These are phyloP conservation scores for Neocrepidodera transversa DNA, from an alignment of 2,888 invertebrate species.

Conservation along the genomic window DNA sequence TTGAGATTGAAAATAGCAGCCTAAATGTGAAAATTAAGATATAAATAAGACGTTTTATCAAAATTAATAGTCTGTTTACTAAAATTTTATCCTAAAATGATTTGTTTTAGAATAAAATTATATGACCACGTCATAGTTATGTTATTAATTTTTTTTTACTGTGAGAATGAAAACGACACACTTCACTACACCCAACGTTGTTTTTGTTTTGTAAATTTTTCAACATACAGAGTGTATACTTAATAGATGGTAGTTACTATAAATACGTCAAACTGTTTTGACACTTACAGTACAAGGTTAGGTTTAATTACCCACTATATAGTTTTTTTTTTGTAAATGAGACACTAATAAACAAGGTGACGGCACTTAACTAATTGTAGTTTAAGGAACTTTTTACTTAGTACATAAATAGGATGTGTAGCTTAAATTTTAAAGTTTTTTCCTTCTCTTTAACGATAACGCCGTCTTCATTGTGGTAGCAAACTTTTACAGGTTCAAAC, in stretches of 20 bases:
- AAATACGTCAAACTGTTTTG: constrained; percentile 50
- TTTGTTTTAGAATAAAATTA: too few species aligned
- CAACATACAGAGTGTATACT: constrained; percentile 54
- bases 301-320: constrained; percentile 55
- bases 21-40: too few species aligned
- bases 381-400: constrained; percentile 55
- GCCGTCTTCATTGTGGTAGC: constrained; percentile 61
- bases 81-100: too few species aligned
- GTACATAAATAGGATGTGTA: constrained; percentile 52
- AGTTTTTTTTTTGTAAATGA: constrained; percentile 59
- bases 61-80: too few species aligned
- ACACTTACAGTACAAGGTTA: constrained; percentile 59
- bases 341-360: constrained; percentile 59
- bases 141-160: too few species aligned
- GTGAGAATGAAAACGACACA: constrained; percentile 8
- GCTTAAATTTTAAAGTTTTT: constrained; percentile 48
- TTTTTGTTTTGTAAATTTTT: constrained; percentile 47
- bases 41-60: too few species aligned
- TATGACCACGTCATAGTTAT: too few species aligned
- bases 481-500: constrained; percentile 57
- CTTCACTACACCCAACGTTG: not conserved
- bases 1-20: too few species aligned
- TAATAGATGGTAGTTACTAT: constrained; percentile 54
- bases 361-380: constrained; percentile 61
- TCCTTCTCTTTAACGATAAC: constrained; percentile 40